These are phyloP conservation scores for Epizoanthus rinbou DNA, from an alignment of 92 coral and sea anemone genomes.

Conservation along the genomic window DNA sequence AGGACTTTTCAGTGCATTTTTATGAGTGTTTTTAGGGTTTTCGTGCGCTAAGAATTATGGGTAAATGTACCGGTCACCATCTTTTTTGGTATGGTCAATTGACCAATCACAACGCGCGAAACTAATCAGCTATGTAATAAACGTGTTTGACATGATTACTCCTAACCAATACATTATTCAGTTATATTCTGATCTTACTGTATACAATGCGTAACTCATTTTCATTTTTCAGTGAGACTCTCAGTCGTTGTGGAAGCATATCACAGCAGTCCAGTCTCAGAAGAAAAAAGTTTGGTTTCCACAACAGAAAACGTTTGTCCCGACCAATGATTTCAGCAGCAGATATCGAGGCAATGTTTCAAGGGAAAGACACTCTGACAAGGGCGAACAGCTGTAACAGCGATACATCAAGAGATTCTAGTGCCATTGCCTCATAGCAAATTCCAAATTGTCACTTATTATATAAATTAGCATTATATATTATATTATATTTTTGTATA, in stretches of 20 bases:
- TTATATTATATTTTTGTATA: no score
- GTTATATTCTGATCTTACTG: neutral
- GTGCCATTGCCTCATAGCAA: neutral
- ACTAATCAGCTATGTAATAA: no score
- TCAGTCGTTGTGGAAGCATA: constrained; percentile 40
- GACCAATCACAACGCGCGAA: no score
- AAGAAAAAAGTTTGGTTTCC: constrained; percentile 38
- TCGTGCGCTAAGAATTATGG: no score
- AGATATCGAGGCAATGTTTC: constrained; percentile 10
- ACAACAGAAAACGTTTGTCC: constrained; percentile 42
- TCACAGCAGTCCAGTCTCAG: constrained; percentile 32
- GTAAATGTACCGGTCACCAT: no score
- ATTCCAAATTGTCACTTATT: neutral
- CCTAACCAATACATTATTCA: no score
- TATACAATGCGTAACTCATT: no score
- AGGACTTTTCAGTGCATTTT: no score
- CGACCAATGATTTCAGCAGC: constrained; percentile 1
- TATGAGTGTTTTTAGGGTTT: no score
- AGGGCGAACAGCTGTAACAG: neutral
- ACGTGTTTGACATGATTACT: no score
- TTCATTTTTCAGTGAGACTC: constrained; percentile 20
- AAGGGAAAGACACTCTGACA: neutral
- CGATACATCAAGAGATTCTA: constrained; percentile 37
- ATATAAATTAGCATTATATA: no score
- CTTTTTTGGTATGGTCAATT: no score